phyloP scores from a whole-genome alignment of 2,797 vertebrate genomes.

The Alfaro cultratus region DNA sequence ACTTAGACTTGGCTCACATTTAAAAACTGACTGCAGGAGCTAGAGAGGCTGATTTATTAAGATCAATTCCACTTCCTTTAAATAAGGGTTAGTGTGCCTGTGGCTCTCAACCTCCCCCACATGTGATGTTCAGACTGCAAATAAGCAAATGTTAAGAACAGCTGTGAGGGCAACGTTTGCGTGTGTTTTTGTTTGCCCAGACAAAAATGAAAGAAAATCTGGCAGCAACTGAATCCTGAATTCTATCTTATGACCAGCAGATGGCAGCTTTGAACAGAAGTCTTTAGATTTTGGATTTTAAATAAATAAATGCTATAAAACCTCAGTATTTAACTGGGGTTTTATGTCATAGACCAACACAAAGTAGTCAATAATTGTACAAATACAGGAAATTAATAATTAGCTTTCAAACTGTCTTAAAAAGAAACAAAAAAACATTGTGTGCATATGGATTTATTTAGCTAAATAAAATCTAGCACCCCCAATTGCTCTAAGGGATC shows the following conservation, averaged over 20 bases:
- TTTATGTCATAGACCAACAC: background rate
- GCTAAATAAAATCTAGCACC: background rate
- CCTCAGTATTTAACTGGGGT: background rate
- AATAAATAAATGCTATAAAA: background rate
- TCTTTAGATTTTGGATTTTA: background rate
- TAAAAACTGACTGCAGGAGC: slow-evolving; percentile 50
- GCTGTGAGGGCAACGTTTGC: too few relatives aligned
- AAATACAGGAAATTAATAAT: background rate
- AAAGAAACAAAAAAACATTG: background rate
- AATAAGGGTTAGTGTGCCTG: slow-evolving; percentile 4
- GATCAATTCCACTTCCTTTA: slow-evolving; percentile 23
- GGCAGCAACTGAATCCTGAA: background rate
- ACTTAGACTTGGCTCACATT: slow-evolving; percentile 46
- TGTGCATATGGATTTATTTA: background rate
- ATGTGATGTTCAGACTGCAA: background rate
- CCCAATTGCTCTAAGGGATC: background rate
- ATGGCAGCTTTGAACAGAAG: background rate
- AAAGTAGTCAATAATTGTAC: background rate
- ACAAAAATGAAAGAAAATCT: background rate
- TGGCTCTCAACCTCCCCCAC: slow-evolving; percentile 2
- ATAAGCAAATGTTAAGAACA: background rate
- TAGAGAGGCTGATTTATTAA: slow-evolving; percentile 61
- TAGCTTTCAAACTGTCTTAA: background rate
- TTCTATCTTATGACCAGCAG: background rate
- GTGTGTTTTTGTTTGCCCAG: background rate